phyloP scores from a whole-genome alignment of 2,113 vertebrate species.

The Xiphorhynchus elegans region DNA sequence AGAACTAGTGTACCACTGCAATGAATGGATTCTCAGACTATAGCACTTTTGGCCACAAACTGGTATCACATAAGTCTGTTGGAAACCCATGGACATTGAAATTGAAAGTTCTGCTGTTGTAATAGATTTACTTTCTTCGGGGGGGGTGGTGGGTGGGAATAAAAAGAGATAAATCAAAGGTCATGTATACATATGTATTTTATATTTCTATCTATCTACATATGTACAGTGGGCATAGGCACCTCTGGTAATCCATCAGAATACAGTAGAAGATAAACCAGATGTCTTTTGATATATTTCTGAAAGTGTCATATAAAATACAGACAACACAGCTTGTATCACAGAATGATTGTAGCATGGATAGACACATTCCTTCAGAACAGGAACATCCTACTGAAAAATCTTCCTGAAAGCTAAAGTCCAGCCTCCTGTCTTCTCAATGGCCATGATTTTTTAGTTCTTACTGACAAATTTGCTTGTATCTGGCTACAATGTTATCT shows the following conservation, averaged over 20 bases:
- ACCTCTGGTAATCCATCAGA: not conserved
- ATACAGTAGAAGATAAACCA: not conserved
- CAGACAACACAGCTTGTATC: not conserved
- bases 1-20: not conserved
- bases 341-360: not conserved
- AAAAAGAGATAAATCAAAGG: not conserved
- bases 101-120: not conserved
- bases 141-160: not conserved
- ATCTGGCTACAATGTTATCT: not conserved
- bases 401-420: not conserved
- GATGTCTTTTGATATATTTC: not conserved
- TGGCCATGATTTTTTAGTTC: not conserved
- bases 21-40: not conserved
- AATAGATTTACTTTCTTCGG: not conserved
- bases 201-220: not conserved
- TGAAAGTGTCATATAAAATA: not conserved
- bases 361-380: not conserved
- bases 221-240: not conserved
- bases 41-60: not conserved
- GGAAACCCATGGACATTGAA: not conserved
- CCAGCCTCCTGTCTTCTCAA: not conserved
- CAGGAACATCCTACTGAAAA: not conserved
- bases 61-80: not conserved
- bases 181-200: rapidly evolving
- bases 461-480: not conserved